These are phyloP conservation scores for Axinella damicornis DNA, from an alignment of 37 sponge, comb jelly and placozoan genomes.

Conservation along the genomic window DNA sequence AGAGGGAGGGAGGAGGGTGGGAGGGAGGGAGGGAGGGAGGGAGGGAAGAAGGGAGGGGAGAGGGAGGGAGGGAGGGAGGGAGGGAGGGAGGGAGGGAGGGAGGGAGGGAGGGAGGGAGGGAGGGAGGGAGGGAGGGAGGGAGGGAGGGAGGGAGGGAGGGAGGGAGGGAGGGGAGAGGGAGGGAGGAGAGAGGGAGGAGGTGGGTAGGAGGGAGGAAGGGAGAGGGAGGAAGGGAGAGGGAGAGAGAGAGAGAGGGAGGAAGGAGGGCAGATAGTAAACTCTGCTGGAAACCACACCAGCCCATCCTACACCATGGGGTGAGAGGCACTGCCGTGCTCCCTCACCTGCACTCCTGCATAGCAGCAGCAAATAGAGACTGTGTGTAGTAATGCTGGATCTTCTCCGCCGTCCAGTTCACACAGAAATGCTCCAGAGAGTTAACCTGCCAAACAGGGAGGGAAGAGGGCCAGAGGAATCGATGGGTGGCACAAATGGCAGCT, in stretches of 20 bases:
- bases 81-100: conserved; percentile 24
- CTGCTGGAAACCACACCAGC: too few species aligned
- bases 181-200: not conserved
- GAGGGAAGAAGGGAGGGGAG: too few species aligned
- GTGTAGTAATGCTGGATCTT: conserved; percentile 59
- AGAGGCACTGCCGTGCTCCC: too few species aligned
- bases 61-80: conserved; percentile 1
- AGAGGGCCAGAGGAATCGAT: too few species aligned
- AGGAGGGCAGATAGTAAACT: too few species aligned
- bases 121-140: not conserved
- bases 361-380: conserved; percentile 45
- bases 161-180: conserved; percentile 28
- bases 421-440: conserved; percentile 81
- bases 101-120: not conserved
- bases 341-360: conserved; percentile 52
- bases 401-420: conserved; percentile 81
- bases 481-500: too few species aligned
- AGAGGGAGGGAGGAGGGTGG: not conserved
- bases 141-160: not conserved
- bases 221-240: too few species aligned
- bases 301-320: too few species aligned
- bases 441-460: conserved; percentile 11
- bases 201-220: not conserved
- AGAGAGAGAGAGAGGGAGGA: not conserved
- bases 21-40: not conserved